Evolutionary conservation across 2,797 vertebrate genomes (phyloP), one percentile per base, ranked within the genome.

Genomic region (Gobio occitaniae): DNA sequence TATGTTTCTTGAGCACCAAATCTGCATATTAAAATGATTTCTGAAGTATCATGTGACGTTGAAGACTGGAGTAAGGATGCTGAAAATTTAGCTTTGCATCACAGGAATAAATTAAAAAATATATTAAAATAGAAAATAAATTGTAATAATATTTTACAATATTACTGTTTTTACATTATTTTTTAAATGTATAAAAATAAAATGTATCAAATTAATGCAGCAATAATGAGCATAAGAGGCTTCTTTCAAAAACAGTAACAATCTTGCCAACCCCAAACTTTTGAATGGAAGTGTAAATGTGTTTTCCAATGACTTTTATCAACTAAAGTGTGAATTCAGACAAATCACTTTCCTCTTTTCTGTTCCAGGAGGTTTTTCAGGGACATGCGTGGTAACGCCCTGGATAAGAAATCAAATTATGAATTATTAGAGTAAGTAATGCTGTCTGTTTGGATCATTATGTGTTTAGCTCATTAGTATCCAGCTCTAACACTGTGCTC

Each of bases 341-440:
- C 54, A 41, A 48, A 65, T 38, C 19, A 0, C 52, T 32, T 47
- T 44, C 6, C 50, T 72, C 10, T 84, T 72, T 21, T 85, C 15
- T 44, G 7, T 92, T 94, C 71, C 87, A 99, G 98, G 96, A 96
- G 98, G 86, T 99, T 97, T 44, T 99, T 99, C 90, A 96, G 96
- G 93, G 98, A 99, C 92, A 99, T 99, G 98, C 96, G 97, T 69
- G 98, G 97, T 87, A 99, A 99, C 6, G 98, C 98, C 0, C 94
- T 99, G 78, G 98, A 99, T 90, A 99, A 99, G 96, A 99, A 99
- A 92, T 99, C 98, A 7, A 99, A 99, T 95, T 99, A 99, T 87
- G 98, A 99, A 94, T 95, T 99, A 52, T 92, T 99, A 91, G 98
- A 99, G 98, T 99, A 94, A 97, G 96, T 96, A 13, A 41, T 52